Percentiles rank a stretch among this genome's conserved stretches.
phyloP scores from a whole-genome alignment of 1,140 invertebrate genomes.

The Stegodyphus mimosarum region DNA sequence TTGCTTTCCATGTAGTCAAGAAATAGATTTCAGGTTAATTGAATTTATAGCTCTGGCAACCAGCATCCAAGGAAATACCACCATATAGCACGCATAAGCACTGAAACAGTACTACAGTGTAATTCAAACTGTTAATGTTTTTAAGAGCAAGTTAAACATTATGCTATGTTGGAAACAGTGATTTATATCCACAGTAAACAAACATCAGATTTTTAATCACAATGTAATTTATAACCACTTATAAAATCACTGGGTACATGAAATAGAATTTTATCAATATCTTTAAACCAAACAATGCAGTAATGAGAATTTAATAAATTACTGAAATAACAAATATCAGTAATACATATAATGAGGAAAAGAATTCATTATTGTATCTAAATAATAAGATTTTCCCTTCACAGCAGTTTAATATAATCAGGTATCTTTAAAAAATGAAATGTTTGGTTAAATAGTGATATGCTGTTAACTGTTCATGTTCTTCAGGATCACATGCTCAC shows the following conservation, averaged over 20 bases:
- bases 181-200: too few species aligned
- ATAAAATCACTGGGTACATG: too few species aligned
- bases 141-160: too few species aligned
- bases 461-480: too few species aligned
- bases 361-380: not conserved
- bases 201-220: too few species aligned
- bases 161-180: too few species aligned
- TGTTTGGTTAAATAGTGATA: not conserved
- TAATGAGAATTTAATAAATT: not conserved
- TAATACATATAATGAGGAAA: not conserved
- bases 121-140: too few species aligned
- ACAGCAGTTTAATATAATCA: not conserved
- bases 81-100: conserved; percentile 23
- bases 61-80: conserved; percentile 56
- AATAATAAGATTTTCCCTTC: not conserved
- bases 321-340: not conserved
- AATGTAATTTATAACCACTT: too few species aligned
- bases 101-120: not conserved
- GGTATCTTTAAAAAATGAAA: not conserved
- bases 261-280: not conserved
- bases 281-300: not conserved
- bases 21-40: not conserved
- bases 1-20: not conserved
- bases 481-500: too few species aligned
- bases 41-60: conserved; percentile 1